A percentile compares a stretch with the other conserved stretches of the same genome.
These are phyloP conservation scores for Saxicola maurus DNA, from an alignment of 2,797 vertebrate species.

Conservation along the genomic window DNA sequence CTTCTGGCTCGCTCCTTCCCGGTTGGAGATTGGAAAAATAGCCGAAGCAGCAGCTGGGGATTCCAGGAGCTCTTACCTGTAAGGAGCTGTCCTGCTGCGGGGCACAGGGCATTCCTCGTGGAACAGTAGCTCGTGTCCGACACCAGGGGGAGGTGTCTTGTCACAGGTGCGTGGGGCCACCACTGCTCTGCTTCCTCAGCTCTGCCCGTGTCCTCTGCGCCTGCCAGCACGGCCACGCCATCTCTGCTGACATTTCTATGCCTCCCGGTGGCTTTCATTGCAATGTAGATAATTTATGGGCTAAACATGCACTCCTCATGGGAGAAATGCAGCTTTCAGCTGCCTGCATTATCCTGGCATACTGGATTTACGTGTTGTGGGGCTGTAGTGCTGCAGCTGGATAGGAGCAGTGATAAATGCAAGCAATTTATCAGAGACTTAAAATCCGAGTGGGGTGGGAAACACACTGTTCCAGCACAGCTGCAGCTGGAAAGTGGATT, in stretches of 20 bases:
- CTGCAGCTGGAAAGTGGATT: neutral
- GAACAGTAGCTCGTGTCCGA: fast-evolving
- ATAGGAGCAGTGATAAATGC: neutral
- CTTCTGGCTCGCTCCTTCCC: neutral
- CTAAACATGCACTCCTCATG: neutral
- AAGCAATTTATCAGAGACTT: neutral
- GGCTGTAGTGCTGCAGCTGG: neutral
- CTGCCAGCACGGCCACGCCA: neutral
- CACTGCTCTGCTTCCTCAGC: neutral
- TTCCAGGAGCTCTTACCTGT: neutral
- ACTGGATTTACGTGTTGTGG: fast-evolving
- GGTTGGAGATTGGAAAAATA: neutral
- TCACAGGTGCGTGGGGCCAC: neutral
- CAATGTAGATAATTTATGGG: neutral
- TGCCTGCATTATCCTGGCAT: neutral
- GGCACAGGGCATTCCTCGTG: fast-evolving
- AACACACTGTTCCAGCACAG: neutral
- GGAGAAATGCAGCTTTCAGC: neutral
- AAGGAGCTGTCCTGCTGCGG: neutral
- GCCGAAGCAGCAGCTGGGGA: neutral
- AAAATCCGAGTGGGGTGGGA: neutral
- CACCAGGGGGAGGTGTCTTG: neutral
- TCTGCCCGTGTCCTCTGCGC: fast-evolving
- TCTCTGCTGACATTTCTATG: neutral
- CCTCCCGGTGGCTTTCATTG: neutral